A percentile compares a stretch with the other conserved stretches of the same genome.
Evolutionary conservation across 2,797 vertebrate genomes (phyloP).

Genomic region (Nannoperca australis): DNA sequence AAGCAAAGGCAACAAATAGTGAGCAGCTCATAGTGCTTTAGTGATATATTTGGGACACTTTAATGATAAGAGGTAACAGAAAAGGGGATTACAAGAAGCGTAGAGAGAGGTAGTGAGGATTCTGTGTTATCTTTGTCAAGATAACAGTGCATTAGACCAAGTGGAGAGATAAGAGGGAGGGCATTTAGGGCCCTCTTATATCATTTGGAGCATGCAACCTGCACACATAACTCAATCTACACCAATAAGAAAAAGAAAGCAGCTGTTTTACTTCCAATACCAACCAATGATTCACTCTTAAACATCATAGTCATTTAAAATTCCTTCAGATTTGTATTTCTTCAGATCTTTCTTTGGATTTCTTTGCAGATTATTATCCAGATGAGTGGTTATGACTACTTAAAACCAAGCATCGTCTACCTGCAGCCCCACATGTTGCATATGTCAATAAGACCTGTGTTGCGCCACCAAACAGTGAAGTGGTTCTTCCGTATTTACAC

Average conservation of each 20-base stretch:
- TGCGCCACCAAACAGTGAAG: neutral
- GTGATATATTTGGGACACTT: neutral
- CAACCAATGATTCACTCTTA: neutral
- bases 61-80: neutral
- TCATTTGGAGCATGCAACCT: neutral
- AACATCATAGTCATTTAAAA: neutral
- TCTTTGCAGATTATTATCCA: too few relatives aligned
- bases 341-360: neutral
- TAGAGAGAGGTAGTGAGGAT: neutral
- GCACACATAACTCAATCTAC: neutral
- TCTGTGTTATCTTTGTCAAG: conserved; percentile 30
- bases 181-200: neutral
- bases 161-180: conserved; percentile 19
- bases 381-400: neutral
- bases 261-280: conserved; percentile 1
- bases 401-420: neutral
- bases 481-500: too few relatives aligned
- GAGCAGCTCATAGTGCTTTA: neutral
- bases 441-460: neutral
- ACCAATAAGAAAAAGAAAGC: neutral
- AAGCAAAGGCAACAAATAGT: neutral
- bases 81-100: conserved; percentile 14
- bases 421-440: neutral
- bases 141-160: conserved; percentile 36
- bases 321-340: neutral